Percentiles rank a stretch among this genome's conserved stretches.
These are phyloP conservation scores for Flabesymbios commensalis DNA, from an alignment of 2,888 invertebrate species.

Conservation along the genomic window DNA sequence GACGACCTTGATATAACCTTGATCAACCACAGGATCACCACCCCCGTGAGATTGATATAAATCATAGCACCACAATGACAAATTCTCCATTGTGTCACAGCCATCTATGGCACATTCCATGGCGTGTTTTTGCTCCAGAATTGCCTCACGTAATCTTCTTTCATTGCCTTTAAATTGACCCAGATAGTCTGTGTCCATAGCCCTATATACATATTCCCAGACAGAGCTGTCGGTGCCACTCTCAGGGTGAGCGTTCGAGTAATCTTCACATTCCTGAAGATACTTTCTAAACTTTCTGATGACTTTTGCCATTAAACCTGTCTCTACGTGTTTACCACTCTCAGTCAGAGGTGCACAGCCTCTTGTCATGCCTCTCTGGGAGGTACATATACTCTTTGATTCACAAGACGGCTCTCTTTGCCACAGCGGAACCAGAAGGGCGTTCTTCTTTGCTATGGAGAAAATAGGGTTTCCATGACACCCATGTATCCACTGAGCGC, in stretches of 20 bases:
- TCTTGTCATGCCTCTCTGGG: too few species aligned
- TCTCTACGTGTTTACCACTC: neutral
- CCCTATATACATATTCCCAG: neutral
- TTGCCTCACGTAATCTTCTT: neutral
- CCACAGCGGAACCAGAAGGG: neutral
- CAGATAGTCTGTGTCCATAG: neutral
- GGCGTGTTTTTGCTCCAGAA: neutral
- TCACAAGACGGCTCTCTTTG: too few species aligned
- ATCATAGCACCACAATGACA: slow-evolving; percentile 5
- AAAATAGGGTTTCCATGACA: slow-evolving; percentile 12
- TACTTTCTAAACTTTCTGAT: neutral
- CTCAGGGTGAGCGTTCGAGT: neutral
- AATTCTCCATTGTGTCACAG: slow-evolving; percentile 4
- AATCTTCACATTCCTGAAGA: neutral
- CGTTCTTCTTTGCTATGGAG: slow-evolving; percentile 12
- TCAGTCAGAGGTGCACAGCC: neutral
- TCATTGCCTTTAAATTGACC: neutral
- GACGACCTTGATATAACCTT: slow-evolving; percentile 2
- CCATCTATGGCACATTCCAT: slow-evolving; percentile 1
- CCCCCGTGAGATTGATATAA: neutral
- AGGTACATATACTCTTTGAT: too few species aligned
- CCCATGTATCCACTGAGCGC: slow-evolving; percentile 19
- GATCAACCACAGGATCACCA: neutral
- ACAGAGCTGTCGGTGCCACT: neutral
- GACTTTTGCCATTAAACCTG: neutral